A percentile compares a stretch with the other conserved stretches of the same genome.
Conservation (phyloP, 2,113 vertebrate genomes). For the Oceanodroma tethys region DNA sequence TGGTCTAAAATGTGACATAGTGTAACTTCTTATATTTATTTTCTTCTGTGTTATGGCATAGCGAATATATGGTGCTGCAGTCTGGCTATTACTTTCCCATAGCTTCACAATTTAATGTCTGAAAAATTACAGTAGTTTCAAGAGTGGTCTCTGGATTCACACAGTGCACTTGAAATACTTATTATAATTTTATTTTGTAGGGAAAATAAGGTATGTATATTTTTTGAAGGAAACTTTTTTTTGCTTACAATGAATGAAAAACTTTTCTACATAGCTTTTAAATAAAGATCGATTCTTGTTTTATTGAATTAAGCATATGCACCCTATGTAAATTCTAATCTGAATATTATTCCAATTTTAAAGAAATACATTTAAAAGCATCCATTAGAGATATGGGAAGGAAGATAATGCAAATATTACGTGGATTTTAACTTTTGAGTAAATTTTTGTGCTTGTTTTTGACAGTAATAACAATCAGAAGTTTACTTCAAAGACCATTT, state of each 20-base stretch:
- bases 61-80: constrained; percentile 20
- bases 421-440: background rate
- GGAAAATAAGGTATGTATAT: constrained; percentile 25
- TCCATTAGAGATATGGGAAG: background rate
- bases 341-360: background rate
- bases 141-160: constrained; percentile 55
- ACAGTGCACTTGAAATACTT: constrained; percentile 33
- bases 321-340: background rate
- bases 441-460: background rate
- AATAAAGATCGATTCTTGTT: background rate
- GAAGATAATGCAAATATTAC: background rate
- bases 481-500: background rate
- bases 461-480: background rate
- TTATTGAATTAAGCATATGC: background rate
- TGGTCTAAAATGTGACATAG: background rate
- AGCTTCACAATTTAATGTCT: constrained; percentile 60
- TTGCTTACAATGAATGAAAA: background rate
- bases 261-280: background rate
- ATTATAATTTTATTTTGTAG: constrained; percentile 41
- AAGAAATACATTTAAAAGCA: background rate
- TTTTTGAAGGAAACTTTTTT: constrained; percentile 44
- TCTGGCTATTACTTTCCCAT: background rate
- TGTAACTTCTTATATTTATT: background rate
- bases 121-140: constrained; percentile 56
- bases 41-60: background rate